Base-by-base conservation (phyloP, 2,888 invertebrate genomes). In the Spodoptera littoralis region DNA sequence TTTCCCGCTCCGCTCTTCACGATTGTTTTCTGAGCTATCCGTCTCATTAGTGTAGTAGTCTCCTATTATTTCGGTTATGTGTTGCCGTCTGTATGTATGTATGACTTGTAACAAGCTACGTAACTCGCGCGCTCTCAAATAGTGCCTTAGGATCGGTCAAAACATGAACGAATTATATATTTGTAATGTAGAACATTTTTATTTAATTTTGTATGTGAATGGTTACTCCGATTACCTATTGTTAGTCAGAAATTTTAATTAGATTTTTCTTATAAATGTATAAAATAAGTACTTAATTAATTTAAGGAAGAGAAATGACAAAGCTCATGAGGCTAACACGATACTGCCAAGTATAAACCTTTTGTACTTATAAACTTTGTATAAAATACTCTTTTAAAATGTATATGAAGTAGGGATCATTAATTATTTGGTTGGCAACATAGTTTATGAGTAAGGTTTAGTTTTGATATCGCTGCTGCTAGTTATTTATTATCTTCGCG, bases 151-250 rank as follows among this genome's bases (percentile, higher is more conserved):
- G 50, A 30, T 56, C 47, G 56, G 65, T 65, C 77, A 78, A 82
- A 73, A 75, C 66, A 74, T 78, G 63, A 79, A 76, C 77, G 76
- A 82, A 81, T 71, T 24, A 53, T 64, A 58, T 76, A 69, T 73
- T 68, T 75, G 54, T 72, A 65, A 73, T 65, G 60, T 76, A 78
- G 64, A 70, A 64, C 70, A 72, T 65, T 66, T 77, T 79, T 78
- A 77, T 76, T 76, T 77, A 77, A 73, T 74, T 73, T 56, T 68
- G 77, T 81, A 81, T 87, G 85, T 88, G 88, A 90, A 87, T 88
- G 81, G 83, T 90, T 91, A 92, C 92, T 91, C 87, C 88, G 92
- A 92, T 93, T 93, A 92, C 92, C 92, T 92, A 90, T 84, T 90
- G 90, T 87, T 92, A 93, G 92, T 93, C 93, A 93, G 89, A 74